Evolutionary conservation across 2,113 vertebrate species (phyloP).

Genomic region (Proteles cristata): DNA sequence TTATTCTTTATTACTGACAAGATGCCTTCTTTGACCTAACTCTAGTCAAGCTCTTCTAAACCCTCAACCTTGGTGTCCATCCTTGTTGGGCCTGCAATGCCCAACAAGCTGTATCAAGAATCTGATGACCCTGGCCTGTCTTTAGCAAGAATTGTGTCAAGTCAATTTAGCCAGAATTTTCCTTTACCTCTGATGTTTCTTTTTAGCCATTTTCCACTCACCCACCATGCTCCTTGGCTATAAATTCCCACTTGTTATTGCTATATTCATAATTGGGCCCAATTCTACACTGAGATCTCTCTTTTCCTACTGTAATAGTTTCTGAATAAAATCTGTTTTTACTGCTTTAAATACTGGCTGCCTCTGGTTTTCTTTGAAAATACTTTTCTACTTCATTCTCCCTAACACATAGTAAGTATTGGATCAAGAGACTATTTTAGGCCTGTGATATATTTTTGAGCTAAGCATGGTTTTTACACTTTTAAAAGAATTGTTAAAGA

Average conservation of each 20-base stretch:
- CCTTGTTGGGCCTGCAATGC: neutral
- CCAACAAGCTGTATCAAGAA: neutral
- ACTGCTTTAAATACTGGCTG: neutral
- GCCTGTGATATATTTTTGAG: neutral
- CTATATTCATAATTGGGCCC: neutral
- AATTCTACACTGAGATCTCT: constrained; percentile 5
- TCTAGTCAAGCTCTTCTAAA: constrained; percentile 10
- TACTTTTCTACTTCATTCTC: neutral
- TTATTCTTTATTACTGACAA: constrained; percentile 16
- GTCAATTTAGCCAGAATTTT: neutral
- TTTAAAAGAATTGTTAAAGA: neutral
- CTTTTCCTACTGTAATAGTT: neutral
- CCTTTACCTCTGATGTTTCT: neutral
- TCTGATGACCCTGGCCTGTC: neutral
- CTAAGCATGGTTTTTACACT: neutral
- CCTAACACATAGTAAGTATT: neutral
- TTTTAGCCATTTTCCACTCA: neutral
- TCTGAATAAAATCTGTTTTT: constrained; percentile 45
- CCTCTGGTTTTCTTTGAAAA: neutral
- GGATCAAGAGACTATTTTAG: neutral
- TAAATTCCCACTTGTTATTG: neutral
- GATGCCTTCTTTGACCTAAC: neutral
- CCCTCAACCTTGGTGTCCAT: neutral
- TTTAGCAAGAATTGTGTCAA: constrained; percentile 13
- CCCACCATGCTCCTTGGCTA: neutral